A percentile compares a stretch with the other conserved stretches of the same genome.
phyloP scores from a whole-genome alignment of 2,888 invertebrate genomes.

The Stenolophus ochropezus region DNA sequence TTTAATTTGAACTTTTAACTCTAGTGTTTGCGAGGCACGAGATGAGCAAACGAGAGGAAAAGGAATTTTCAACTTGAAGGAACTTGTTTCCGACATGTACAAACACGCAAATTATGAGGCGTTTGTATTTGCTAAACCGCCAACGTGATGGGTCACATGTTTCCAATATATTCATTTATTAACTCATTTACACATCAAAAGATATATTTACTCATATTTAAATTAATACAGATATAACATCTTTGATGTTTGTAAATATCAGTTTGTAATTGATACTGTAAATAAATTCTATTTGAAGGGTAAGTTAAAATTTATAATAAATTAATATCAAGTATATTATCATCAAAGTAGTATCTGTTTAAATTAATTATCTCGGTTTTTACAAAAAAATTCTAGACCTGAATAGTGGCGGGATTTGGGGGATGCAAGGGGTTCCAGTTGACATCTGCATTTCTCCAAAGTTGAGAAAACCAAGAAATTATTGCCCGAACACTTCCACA shows the following conservation, averaged over 20 bases:
- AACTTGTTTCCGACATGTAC: slow-evolving; percentile 3
- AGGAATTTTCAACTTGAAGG: not conserved
- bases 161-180: slow-evolving; percentile 13
- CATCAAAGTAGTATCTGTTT: no score
- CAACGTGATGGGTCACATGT: not conserved
- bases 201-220: slow-evolving; percentile 1
- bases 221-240: not conserved
- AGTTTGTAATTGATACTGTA: no score
- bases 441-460: no score
- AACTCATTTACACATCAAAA: not conserved
- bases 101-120: slow-evolving; percentile 33
- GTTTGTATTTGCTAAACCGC: slow-evolving; percentile 35
- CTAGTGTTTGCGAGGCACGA: not conserved
- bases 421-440: no score
- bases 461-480: no score
- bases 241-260: slow-evolving; percentile 5
- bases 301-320: no score
- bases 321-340: no score
- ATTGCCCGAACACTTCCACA: no score
- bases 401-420: no score
- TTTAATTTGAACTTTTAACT: slow-evolving; percentile 42
- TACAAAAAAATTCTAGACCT: no score
- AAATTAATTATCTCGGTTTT: no score
- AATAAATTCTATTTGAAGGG: no score
- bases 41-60: slow-evolving; percentile 6